Evolutionary conservation across 23 tunicate species (phyloP).

Genomic region (Halocynthia roretzi): DNA sequence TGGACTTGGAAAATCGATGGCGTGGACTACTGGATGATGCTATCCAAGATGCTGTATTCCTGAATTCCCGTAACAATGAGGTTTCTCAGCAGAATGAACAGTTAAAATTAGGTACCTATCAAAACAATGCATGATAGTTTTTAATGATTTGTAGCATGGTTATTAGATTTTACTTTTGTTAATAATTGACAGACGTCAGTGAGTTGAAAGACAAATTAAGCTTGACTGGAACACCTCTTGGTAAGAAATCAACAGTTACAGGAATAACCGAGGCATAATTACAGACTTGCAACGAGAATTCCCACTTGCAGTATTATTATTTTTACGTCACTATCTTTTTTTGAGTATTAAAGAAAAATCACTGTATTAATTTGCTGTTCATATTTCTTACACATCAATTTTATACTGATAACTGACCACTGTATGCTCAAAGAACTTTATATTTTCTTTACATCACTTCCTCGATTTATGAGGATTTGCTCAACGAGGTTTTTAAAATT

Average conservation of each 20-base stretch:
- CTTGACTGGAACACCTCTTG: constrained; percentile 11
- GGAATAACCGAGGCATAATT: no score
- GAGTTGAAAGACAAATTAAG: constrained; percentile 18
- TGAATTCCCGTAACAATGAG: constrained; percentile 66
- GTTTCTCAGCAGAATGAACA: constrained; percentile 40
- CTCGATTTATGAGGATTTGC: no score
- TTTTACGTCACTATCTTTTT: no score
- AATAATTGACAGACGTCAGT: neutral
- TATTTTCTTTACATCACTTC: no score
- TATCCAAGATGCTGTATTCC: constrained; percentile 91
- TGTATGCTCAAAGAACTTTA: no score
- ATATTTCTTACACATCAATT: no score
- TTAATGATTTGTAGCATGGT: neutral
- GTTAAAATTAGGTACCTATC: constrained; percentile 42
- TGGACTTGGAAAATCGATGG: constrained; percentile 89
- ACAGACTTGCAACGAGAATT: no score
- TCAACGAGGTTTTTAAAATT: no score
- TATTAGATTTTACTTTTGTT: neutral
- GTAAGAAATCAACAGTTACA: neutral
- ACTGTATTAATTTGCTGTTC: no score
- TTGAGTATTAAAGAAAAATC: no score
- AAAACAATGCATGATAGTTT: neutral
- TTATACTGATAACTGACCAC: no score
- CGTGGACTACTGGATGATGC: constrained; percentile 82
- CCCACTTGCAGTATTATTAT: no score